These are phyloP conservation scores for Stomatorhinus ivindoensis DNA, from an alignment of 2,113 vertebrate genomes.

Conservation along the genomic window DNA sequence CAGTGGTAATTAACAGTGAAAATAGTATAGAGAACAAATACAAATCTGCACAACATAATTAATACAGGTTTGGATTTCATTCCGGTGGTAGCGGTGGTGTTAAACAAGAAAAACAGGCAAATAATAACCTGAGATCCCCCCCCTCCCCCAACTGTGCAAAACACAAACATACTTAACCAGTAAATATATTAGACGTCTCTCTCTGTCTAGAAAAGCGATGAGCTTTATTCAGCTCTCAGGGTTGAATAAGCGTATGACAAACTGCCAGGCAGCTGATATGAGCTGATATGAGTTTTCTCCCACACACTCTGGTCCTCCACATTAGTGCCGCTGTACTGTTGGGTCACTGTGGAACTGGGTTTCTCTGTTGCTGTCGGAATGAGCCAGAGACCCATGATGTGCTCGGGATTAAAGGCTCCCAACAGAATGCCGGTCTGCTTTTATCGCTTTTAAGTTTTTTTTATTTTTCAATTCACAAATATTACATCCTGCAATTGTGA, in stretches of 20 bases:
- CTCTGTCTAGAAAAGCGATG: neutral
- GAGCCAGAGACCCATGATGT: neutral
- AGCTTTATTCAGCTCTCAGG: neutral
- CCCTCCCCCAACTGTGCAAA: neutral
- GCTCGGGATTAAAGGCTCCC: neutral
- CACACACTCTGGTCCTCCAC: neutral
- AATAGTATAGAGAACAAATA: neutral
- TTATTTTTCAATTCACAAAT: neutral
- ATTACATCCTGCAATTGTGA: neutral
- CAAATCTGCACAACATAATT: neutral
- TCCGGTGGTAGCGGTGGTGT: neutral
- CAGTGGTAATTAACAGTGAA: neutral
- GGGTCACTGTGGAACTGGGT: neutral
- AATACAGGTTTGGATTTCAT: neutral
- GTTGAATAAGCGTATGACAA: neutral
- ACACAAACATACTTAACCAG: constrained; percentile 1
- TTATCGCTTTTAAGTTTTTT: neutral
- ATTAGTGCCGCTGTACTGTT: neutral
- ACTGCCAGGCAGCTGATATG: neutral
- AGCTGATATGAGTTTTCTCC: neutral
- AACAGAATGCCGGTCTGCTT: neutral
- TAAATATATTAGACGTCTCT: neutral
- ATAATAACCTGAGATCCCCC: neutral
- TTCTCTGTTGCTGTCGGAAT: neutral
- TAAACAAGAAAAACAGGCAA: neutral